Evolutionary conservation across 2,888 invertebrate species (phyloP), one percentile per base, ranked within the genome.

Genomic region (Clistopyga incitator): DNA sequence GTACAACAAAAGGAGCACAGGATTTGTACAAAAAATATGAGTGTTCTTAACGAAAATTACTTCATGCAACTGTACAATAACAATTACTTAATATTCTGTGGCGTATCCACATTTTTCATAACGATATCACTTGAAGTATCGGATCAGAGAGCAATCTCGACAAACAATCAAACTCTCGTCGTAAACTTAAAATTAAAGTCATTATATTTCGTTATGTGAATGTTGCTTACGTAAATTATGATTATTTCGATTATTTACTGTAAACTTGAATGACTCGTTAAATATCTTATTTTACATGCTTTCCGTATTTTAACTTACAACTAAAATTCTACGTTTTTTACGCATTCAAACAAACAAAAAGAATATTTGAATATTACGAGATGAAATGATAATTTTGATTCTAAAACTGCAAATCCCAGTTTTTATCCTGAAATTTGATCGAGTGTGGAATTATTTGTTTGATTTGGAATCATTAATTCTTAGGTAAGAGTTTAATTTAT

Each of bases 61-160:
- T 50, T 50, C 4, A 50, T 50, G 15, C 18, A 50, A 13, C 2
- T 50, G 4, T 8, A 38, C 34, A 29, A 29, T 29, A 29, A 29
- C 15, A 15, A 52, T 52, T 8, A 8, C 18, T 52, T 6, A 8
- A 20, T 20, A 18, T 20, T 52, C n/a, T n/a, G n/a, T n/a, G n/a
- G n/a, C n/a, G n/a, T n/a, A n/a, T n/a, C n/a, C n/a, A n/a, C n/a
- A n/a, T n/a, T 52, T 52, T 20, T 52, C 6, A 2, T 4, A 52
- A 52, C 20, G 18, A 52, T 13, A 13, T 15, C 6, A 52, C 10
- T 10, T 18, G 52, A 52, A 20, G 6, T 4, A 20, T 52, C 20
- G 52, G 20, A 52, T 52, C 23, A 54, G 23, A 54, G 54, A 54
- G 54, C 54, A 54, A 54, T 54, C 20, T 52, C 54, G 54, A 54